phyloP scores from a whole-genome alignment of 2,888 invertebrate species.

The Cryptocheilus praepositus region DNA sequence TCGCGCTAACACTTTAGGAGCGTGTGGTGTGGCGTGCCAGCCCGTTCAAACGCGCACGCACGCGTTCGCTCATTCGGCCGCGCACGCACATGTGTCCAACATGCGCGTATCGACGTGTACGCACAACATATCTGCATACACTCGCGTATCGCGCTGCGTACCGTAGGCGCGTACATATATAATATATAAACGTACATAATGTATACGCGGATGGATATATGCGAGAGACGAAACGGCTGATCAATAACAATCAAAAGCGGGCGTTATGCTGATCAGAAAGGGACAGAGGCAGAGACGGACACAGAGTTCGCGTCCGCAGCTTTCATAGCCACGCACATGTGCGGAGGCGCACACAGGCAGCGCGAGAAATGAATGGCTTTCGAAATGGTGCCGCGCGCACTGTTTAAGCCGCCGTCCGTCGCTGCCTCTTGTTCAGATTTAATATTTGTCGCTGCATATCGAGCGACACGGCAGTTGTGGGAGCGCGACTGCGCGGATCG shows the following conservation, averaged over 20 bases:
- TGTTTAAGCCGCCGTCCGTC: background rate
- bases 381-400: constrained; percentile 1
- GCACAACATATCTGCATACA: no score
- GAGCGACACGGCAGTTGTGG: no score
- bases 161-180: no score
- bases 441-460: background rate
- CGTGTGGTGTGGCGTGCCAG: constrained; percentile 54
- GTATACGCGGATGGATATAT: constrained; percentile 23
- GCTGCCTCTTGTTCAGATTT: constrained; percentile 11
- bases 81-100: constrained; percentile 27
- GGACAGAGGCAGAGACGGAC: constrained; percentile 5
- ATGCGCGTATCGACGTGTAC: background rate
- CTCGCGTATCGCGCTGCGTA: no score
- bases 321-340: no score
- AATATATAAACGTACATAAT: no score
- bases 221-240: constrained; percentile 66
- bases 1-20: constrained; percentile 71
- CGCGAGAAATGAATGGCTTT: constrained; percentile 19
- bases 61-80: constrained; percentile 3
- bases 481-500: constrained; percentile 19
- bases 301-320: background rate
- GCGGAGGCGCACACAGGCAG: background rate
- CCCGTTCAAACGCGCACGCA: constrained; percentile 29
- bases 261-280: constrained; percentile 40
- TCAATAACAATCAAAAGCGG: constrained; percentile 70